Evolutionary conservation across 2,113 vertebrate genomes (phyloP).

Genomic region (Bos indicus): DNA sequence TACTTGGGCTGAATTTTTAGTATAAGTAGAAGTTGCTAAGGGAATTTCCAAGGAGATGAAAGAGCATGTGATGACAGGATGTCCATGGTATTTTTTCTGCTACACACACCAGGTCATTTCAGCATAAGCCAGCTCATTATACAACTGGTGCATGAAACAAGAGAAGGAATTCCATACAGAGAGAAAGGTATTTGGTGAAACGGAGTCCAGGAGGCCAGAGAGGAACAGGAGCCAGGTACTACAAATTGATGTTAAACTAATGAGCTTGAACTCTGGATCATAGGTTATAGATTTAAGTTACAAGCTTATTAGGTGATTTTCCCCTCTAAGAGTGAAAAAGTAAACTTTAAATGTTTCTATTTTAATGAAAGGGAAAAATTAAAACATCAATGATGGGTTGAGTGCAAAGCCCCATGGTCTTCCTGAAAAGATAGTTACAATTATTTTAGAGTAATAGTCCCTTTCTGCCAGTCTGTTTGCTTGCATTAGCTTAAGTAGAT

Average conservation of each 20-base stretch:
- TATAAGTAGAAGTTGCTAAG: not conserved
- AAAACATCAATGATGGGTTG: not conserved
- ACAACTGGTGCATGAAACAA: not conserved
- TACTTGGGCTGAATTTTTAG: not conserved
- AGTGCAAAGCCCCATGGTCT: not conserved
- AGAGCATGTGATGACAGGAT: not conserved
- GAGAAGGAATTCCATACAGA: not conserved
- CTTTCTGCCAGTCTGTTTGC: not conserved
- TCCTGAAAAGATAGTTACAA: not conserved
- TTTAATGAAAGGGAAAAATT: conserved; percentile 32
- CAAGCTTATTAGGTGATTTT: not conserved
- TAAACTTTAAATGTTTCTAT: not conserved
- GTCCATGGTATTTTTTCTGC: not conserved
- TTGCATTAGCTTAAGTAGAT: conserved; percentile 43
- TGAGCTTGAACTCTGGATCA: not conserved
- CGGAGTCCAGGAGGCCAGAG: not conserved
- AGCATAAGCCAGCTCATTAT: not conserved
- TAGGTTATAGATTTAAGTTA: not conserved
- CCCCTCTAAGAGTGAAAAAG: not conserved
- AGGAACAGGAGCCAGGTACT: not conserved
- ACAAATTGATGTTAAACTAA: not conserved
- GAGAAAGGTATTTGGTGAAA: not conserved
- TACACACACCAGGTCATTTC: not conserved
- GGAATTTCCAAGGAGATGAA: not conserved
- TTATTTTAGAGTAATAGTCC: not conserved